Evolutionary conservation across 2,888 invertebrate species (phyloP), one percentile per base, ranked within the genome.

Genomic region (Mesorhabditis sp.): DNA sequence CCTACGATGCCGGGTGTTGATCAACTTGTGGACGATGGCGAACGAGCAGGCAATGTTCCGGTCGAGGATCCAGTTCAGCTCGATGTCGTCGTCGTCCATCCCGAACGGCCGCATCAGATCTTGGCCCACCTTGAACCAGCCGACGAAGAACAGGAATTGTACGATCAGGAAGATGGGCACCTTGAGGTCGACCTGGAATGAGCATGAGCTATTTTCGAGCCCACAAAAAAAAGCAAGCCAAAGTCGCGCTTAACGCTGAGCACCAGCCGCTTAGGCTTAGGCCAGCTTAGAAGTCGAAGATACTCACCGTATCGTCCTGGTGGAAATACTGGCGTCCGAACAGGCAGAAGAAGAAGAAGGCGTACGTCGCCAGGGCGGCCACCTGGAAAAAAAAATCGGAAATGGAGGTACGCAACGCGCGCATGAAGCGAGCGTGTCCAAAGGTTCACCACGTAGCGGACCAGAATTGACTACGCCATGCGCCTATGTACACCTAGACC

Each of bases 271-370:
- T 28, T 28, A 28, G 28, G 28, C 28, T 28, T 28, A 28, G 28
- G 28, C 28, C 28, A 28, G 28, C 28, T 28, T 28, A 28, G 28
- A 28, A 28, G 28, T 28, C 28, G 28, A 28, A 28, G 28, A 28
- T 28, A 28, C 28, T 28, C 28, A n/a, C n/a, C 63, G 7, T 62
- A 15, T 13, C 7, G 5, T 28, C 61, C 5, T 13, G 13, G 41
- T 66, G 45, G 13, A 66, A n/a, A 45, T 7, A 45, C 76, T 87
- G 87, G 5, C 87, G 82, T 42, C 86, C 86, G 45, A 87, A 80
- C 42, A 87, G 76, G 69, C 84, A 83, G 66, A 86, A 83, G 3
- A 84, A 84, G 75, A 87, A 87, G 76, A 85, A 87, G n/a, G 83
- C 83, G 71, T 87, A 86, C 4, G 86, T 86, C 4, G 87, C 85